Conservation (phyloP, 2,888 invertebrate species). For the Polydrusus tereticollis region DNA sequence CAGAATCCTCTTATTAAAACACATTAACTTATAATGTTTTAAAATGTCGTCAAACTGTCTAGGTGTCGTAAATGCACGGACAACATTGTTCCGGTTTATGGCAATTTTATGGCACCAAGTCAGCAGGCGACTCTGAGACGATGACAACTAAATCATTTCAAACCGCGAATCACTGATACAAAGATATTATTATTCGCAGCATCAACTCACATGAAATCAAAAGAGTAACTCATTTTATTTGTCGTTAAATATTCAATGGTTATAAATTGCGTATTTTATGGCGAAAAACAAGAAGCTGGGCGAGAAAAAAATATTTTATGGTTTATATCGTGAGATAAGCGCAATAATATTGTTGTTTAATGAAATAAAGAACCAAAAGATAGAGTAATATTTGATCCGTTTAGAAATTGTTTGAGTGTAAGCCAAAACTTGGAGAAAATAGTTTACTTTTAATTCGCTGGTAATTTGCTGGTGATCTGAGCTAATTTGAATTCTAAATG, state of each 20-base stretch:
- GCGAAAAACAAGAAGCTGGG: neutral
- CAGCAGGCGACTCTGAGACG: conserved; percentile 32
- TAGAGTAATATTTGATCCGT: too few species aligned
- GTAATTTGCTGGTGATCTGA: too few species aligned
- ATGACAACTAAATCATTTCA: conserved; percentile 40
- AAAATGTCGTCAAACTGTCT: conserved; percentile 18
- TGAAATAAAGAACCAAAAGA: too few species aligned
- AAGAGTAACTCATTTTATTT: conserved; percentile 16
- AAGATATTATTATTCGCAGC: conserved; percentile 23
- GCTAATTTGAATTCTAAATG: too few species aligned
- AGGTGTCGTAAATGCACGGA: conserved; percentile 29
- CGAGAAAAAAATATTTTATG: neutral
- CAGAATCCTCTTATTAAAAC: too few species aligned
- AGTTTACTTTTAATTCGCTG: too few species aligned
- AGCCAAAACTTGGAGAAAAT: too few species aligned
- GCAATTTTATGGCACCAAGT: conserved; percentile 28
- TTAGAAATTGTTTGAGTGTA: too few species aligned
- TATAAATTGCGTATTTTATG: conserved; percentile 7
- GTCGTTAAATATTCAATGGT: neutral
- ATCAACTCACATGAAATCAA: conserved; percentile 11
- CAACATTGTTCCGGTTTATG: conserved; percentile 38
- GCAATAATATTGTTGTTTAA: neutral
- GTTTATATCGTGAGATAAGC: neutral
- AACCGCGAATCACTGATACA: conserved; percentile 6
- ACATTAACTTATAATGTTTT: neutral